phyloP scores from a whole-genome alignment of 2,888 invertebrate genomes.

The Zaprionus obscuricornis region DNA sequence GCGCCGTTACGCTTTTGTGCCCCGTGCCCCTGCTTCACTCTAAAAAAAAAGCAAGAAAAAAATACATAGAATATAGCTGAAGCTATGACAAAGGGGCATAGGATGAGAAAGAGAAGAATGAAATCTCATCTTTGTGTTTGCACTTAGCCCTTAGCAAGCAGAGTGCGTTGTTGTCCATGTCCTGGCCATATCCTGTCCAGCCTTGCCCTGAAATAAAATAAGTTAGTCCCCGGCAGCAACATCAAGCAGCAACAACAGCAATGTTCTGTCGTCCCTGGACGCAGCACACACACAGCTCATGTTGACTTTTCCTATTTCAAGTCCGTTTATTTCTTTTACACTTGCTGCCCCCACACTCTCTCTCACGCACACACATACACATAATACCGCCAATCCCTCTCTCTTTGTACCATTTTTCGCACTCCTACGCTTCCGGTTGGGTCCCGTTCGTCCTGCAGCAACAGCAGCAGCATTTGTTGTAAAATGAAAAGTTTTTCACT shows the following conservation, averaged over 20 bases:
- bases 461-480: conserved; percentile 41
- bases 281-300: conserved; percentile 60
- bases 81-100: too few species aligned
- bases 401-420: not conserved
- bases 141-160: conserved; percentile 46
- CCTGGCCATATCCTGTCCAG: conserved; percentile 33
- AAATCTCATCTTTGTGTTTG: conserved; percentile 75
- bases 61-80: too few species aligned
- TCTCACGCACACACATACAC: too few species aligned
- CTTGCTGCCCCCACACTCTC: conserved; percentile 34
- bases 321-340: conserved; percentile 76
- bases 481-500: conserved; percentile 67
- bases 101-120: conserved; percentile 6
- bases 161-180: conserved; percentile 19
- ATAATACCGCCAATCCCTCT: too few species aligned
- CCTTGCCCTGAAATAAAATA: conserved; percentile 58
- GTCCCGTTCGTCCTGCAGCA: conserved; percentile 30
- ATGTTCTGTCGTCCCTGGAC: conserved; percentile 69
- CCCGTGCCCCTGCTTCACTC: conserved; percentile 4
- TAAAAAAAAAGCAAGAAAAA: not conserved
- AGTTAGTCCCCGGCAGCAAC: conserved; percentile 58
- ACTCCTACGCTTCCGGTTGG: conserved; percentile 34
- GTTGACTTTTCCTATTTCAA: conserved; percentile 74
- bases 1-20: conserved; percentile 71
- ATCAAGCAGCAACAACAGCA: conserved; percentile 16